Conservation (phyloP, 1,140 invertebrate genomes). For the Atopsyche davidsoni region DNA sequence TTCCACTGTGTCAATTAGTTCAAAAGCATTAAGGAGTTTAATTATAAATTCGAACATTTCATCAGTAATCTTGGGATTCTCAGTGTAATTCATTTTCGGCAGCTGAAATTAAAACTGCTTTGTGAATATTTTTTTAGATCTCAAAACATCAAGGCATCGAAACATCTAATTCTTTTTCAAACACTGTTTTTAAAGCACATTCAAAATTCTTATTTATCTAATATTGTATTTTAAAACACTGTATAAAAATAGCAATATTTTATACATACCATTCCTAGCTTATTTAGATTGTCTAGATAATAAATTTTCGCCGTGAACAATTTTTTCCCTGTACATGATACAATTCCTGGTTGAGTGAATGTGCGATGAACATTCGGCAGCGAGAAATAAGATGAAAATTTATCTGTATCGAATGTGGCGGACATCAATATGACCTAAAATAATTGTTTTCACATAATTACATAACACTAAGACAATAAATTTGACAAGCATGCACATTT, state of each 20-base stretch:
- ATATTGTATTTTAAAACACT: conserved; percentile 5
- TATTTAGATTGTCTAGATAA: conserved; percentile 63
- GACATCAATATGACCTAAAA: conserved; percentile 79
- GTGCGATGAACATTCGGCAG: conserved; percentile 43
- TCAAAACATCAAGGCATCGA: too few species aligned
- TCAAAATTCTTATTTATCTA: too few species aligned
- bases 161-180: too few species aligned
- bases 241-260: not conserved
- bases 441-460: too few species aligned
- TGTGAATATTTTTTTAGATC: conserved; percentile 3
- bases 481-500: too few species aligned
- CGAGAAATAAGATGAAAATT: conserved; percentile 71
- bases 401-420: conserved; percentile 70
- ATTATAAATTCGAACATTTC: conserved; percentile 55
- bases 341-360: too few species aligned
- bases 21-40: conserved; percentile 63
- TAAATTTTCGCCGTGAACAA: too few species aligned
- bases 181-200: too few species aligned
- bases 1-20: conserved; percentile 58
- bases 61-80: conserved; percentile 47
- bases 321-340: too few species aligned
- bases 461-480: too few species aligned
- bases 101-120: conserved; percentile 39
- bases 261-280: conserved; percentile 39
- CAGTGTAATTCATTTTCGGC: conserved; percentile 41